Conservation (phyloP, 2,113 vertebrate species). For the Cepphus grylle region DNA sequence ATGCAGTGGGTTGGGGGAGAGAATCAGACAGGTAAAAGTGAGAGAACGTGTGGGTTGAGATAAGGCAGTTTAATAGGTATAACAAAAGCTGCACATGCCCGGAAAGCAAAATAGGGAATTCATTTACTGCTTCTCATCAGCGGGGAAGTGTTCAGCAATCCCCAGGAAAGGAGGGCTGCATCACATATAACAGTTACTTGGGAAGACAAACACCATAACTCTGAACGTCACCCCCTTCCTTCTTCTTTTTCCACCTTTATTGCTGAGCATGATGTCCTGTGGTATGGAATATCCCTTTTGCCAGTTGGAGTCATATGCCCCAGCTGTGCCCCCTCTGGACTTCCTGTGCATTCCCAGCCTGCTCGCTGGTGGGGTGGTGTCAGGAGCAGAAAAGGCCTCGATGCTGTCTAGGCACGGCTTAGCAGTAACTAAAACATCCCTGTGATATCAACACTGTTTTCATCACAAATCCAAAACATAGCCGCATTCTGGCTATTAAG, state of each 20-base stretch:
- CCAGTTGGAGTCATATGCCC: background rate
- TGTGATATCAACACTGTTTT: background rate
- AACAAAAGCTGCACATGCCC: background rate
- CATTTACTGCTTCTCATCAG: background rate
- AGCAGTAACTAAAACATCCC: background rate
- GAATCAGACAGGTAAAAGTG: background rate
- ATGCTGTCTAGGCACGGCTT: background rate
- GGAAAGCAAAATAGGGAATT: background rate
- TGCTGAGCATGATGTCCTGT: background rate
- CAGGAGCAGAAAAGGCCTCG: background rate
- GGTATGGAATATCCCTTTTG: background rate
- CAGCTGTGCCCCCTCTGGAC: background rate
- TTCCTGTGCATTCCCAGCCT: background rate
- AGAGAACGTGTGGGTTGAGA: background rate
- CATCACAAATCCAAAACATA: background rate
- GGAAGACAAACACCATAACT: background rate
- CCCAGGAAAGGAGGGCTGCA: background rate
- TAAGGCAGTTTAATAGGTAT: background rate
- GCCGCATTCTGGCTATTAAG: background rate
- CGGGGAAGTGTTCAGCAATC: background rate
- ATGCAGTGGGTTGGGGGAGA: background rate
- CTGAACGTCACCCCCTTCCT: background rate
- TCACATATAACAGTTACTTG: background rate
- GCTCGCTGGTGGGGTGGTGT: background rate
- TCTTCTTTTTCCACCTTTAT: background rate